A percentile compares a stretch with the other conserved stretches of the same genome.
phyloP scores from a whole-genome alignment of 2,888 invertebrate genomes.

The Cantharis nigra region DNA sequence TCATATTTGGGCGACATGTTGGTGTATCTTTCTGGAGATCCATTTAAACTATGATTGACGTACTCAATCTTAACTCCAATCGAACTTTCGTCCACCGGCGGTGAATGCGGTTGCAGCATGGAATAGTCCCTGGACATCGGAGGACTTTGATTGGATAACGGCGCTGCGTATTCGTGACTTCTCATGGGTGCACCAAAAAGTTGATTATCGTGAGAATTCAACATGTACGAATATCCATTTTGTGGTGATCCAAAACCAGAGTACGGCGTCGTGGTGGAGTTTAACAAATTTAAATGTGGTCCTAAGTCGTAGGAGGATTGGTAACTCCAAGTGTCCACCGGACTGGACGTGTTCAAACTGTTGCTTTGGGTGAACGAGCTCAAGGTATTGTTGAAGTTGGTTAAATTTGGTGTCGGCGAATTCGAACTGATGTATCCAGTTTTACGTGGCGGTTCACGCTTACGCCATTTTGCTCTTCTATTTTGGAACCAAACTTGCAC shows the following conservation, averaged over 20 bases:
- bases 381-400: constrained; percentile 60
- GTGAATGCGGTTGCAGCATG: constrained; percentile 68
- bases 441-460: constrained; percentile 90
- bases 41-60: constrained; percentile 53
- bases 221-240: constrained; percentile 65
- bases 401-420: constrained; percentile 66
- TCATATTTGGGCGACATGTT: constrained; percentile 67
- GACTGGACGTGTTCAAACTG: constrained; percentile 49
- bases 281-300: constrained; percentile 74
- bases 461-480: constrained; percentile 91
- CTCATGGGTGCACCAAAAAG: constrained; percentile 67
- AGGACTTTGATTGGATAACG: constrained; percentile 64
- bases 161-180: constrained; percentile 66
- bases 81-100: constrained; percentile 54
- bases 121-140: constrained; percentile 68
- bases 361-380: constrained; percentile 61
- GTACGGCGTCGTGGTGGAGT: constrained; percentile 67
- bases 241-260: constrained; percentile 67
- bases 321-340: constrained; percentile 79
- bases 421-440: constrained; percentile 77
- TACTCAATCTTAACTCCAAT: constrained; percentile 55
- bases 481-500: constrained; percentile 89
- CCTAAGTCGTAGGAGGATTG: constrained; percentile 78
- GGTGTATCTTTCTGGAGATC: constrained; percentile 63
- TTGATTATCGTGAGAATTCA: constrained; percentile 73